Percentiles rank a stretch among this genome's conserved stretches.
Evolutionary conservation across 2,113 vertebrate species (phyloP).

Genomic region (Oxyura jamaicensis): DNA sequence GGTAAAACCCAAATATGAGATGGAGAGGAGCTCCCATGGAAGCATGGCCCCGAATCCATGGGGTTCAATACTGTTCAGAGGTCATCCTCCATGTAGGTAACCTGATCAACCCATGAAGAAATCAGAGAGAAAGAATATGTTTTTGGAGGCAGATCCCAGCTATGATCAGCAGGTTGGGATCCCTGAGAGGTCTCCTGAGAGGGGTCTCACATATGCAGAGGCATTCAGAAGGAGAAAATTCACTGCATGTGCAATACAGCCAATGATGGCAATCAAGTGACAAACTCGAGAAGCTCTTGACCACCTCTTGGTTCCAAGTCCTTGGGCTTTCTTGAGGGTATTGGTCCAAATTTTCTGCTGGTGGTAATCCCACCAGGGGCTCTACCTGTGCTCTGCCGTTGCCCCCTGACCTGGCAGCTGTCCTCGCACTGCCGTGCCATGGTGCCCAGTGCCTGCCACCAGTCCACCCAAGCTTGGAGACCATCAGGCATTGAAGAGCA

Average conservation of each 20-base stretch:
- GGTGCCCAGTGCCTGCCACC: neutral
- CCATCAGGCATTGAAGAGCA: neutral
- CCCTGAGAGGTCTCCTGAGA: neutral
- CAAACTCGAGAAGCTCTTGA: neutral
- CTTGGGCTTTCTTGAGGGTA: neutral
- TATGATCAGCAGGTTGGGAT: neutral
- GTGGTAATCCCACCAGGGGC: neutral
- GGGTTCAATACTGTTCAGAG: neutral
- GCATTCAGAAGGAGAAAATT: neutral
- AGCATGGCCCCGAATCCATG: neutral
- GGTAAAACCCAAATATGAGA: neutral
- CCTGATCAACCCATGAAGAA: neutral
- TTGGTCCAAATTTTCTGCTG: neutral
- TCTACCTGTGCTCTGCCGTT: neutral
- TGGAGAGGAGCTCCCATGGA: neutral
- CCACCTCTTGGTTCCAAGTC: neutral
- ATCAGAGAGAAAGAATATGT: neutral
- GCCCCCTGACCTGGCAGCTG: neutral
- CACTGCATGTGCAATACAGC: neutral
- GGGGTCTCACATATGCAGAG: neutral
- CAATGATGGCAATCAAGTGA: neutral
- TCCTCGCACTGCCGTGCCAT: fast-evolving
- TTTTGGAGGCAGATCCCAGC: neutral
- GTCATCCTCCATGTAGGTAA: neutral
- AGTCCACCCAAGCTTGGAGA: neutral